phyloP scores from a whole-genome alignment of 2,888 invertebrate species.

The Meteorus colon region DNA sequence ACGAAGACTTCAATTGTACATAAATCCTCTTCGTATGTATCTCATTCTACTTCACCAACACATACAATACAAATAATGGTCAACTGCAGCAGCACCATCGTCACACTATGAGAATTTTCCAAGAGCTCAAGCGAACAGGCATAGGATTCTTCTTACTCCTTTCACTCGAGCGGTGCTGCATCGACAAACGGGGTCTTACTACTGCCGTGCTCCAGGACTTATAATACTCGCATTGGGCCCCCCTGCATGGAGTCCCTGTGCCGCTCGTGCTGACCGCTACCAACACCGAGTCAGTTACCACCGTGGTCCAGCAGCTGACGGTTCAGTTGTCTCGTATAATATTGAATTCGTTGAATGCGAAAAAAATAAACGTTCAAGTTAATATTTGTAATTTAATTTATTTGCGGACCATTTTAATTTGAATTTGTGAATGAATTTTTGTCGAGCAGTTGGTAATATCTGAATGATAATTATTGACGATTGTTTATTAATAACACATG shows the following conservation, averaged over 20 bases:
- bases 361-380: no score
- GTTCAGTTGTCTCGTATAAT: conserved; percentile 41
- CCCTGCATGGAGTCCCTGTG: conserved; percentile 42
- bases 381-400: no score
- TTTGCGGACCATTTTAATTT: no score
- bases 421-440: no score
- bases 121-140: not conserved
- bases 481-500: no score
- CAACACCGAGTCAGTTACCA: conserved; percentile 56
- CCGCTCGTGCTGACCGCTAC: conserved; percentile 51
- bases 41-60: no score
- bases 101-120: conserved; percentile 8
- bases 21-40: not conserved
- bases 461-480: no score
- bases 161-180: conserved; percentile 4
- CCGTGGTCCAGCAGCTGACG: conserved; percentile 59
- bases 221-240: conserved; percentile 15
- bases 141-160: not conserved
- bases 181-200: conserved; percentile 31
- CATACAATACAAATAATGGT: not conserved
- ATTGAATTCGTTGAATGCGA: not conserved
- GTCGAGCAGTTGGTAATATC: no score
- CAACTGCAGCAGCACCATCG: not conserved
- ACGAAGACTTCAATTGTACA: not conserved
- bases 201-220: not conserved